These are phyloP conservation scores for Actinia tenebrosa DNA, from an alignment of 64 coral and sea anemone species.

Conservation along the genomic window DNA sequence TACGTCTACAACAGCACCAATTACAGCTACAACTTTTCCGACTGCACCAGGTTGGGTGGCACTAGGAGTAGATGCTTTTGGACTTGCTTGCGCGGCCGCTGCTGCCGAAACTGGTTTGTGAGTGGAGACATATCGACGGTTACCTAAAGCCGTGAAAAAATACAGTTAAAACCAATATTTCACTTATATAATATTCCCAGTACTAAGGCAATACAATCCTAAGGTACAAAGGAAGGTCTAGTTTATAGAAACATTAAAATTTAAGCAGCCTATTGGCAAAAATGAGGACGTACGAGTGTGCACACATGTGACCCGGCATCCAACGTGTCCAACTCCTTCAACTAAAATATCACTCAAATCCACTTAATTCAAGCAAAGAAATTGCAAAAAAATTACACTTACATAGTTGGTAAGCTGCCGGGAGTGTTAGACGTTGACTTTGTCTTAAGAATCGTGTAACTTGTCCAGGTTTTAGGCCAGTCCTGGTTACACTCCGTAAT, in stretches of 20 bases:
- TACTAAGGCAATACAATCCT: neutral
- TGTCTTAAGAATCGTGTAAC: constrained; percentile 71
- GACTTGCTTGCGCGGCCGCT: constrained; percentile 61
- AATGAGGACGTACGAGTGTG: neutral
- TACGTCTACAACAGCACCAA: constrained; percentile 98
- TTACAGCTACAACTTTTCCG: constrained; percentile 91
- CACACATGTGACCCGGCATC: constrained; percentile 65
- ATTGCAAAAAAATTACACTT: constrained; percentile 40
- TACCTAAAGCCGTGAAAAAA: constrained; percentile 41
- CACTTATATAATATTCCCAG: neutral
- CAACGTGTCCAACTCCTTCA: constrained; percentile 49
- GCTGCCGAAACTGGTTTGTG: constrained; percentile 89
- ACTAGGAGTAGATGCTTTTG: constrained; percentile 38
- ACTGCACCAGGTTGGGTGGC: constrained; percentile 68
- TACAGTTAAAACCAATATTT: neutral
- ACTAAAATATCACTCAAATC: constrained; percentile 13
- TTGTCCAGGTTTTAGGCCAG: constrained; percentile 72
- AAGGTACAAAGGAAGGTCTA: neutral
- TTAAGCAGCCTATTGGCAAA: neutral
- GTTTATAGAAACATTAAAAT: neutral
- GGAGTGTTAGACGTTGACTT: constrained; percentile 72
- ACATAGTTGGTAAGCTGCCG: constrained; percentile 84
- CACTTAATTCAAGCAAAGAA: neutral
- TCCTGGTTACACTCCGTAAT: constrained; percentile 80
- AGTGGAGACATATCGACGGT: constrained; percentile 89